Base-by-base conservation (phyloP, 2,113 vertebrate species). In the Mastomys coucha region DNA sequence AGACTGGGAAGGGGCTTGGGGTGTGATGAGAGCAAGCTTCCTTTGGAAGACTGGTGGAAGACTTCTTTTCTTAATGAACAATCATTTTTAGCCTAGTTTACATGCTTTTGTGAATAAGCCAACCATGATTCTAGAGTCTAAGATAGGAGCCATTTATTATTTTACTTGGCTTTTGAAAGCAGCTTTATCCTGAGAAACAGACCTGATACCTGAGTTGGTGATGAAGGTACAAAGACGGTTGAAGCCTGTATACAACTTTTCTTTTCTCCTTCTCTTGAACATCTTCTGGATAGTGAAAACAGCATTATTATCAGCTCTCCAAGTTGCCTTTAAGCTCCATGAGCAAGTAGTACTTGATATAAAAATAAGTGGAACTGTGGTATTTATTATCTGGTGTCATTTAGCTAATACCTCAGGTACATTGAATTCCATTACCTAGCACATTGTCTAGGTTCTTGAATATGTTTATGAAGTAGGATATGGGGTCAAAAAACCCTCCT, bases 91-190 rank as follows among this genome's bases (percentile, higher is more conserved):
- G 82, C 88, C 19, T 85, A 20, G 73, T 82, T 86, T 91, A 97
- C 72, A 45, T 91, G 84, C 53, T 90, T 89, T 92, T 92, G 63
- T 96, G 51, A 84, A 88, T 92, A 80, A 88, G 63, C 36, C 75
- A 70, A 75, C 31, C 31, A 19, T 89, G 42, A 39, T 49, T 78
- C 1, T 90, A 84, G 73, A 73, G 36, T 76, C 81, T 77, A 24
- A 90, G 78, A 60, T 75, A 67, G 80, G 80, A 67, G 65, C 75
- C 88, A 31, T 67, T 92, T 69, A 91, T 85, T 92, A 82, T 65
- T 87, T 91, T 89, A 91, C 67, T 36, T 63, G 69, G 94, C 70
- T 89, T 96, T 84, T 77, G 96, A 94, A 91, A 91, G 80, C 63
- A 91, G 70, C 69, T 63, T 45, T 95, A 13, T 95, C 89, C 84